Percentiles rank a stretch among this genome's conserved stretches.
These are phyloP conservation scores for Brachynemurus nebulosus DNA, from an alignment of 2,888 invertebrate species.

Conservation along the genomic window DNA sequence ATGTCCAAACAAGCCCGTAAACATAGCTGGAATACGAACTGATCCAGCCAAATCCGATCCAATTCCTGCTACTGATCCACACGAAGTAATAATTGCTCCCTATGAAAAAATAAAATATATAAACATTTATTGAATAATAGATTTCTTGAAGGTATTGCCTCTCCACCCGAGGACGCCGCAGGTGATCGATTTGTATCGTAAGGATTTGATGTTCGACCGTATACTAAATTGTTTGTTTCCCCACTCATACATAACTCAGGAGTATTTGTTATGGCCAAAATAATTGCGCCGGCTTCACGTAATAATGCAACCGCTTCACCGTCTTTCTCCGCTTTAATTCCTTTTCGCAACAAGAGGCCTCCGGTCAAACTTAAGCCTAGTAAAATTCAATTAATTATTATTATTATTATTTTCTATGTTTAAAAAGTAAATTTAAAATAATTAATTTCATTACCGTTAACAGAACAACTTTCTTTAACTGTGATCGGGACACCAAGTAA, in stretches of 20 bases:
- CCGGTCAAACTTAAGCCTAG: constrained; percentile 29
- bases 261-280: constrained; percentile 46
- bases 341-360: constrained; percentile 24
- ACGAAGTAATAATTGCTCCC: constrained; percentile 57
- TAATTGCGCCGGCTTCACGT: constrained; percentile 43
- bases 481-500: constrained; percentile 75
- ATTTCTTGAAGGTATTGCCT: constrained; percentile 36
- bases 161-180: constrained; percentile 51
- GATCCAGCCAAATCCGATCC: constrained; percentile 83
- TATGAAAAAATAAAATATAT: no score
- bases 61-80: constrained; percentile 62
- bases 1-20: constrained; percentile 78
- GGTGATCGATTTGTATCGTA: constrained; percentile 41
- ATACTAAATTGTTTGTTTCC: constrained; percentile 43
- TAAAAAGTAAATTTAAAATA: no score
- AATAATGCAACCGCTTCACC: constrained; percentile 35
- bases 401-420: no score
- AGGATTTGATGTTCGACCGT: constrained; percentile 47
- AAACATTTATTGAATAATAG: no score
- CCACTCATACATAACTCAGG: constrained; percentile 47
- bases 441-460: constrained; percentile 44
- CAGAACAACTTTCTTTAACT: constrained; percentile 67
- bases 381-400: no score
- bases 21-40: constrained; percentile 72
- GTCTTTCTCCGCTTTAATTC: constrained; percentile 33